Evolutionary conservation across 2,888 invertebrate genomes (phyloP), one percentile per base, ranked within the genome.

Genomic region (Myopa testacea): DNA sequence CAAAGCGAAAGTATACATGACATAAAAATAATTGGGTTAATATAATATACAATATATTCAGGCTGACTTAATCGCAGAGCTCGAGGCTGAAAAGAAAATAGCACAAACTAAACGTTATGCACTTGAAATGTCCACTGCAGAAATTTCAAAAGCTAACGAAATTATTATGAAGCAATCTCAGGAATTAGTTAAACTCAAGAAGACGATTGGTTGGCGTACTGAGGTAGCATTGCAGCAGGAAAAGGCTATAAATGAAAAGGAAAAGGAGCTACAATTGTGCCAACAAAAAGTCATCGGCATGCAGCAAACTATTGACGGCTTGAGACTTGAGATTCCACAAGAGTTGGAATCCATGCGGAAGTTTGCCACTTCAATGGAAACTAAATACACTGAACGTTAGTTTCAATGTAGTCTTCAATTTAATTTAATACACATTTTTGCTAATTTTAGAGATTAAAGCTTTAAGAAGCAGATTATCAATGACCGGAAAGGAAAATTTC

Each of bases 21-120:
- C 10, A 62, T 63, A 62, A 34, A 63, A 50, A 45, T 3, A 19
- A 52, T 10, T 50, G 40, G 12, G n/a, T 26, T 7, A 50, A 69
- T 10, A 2, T 52, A 16, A 5, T 3, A n/a, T 63, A 10, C 7
- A n/a, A 4, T 19, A 34, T 72, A 19, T 79, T 4, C 45, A 88
- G 88, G 87, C 86, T 16, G 88, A 88, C 69, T 79, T 89, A 40
- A 74, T 85, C 34, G 89, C 89, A 1, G 89, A 89, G 77, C 78
- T 89, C 8, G 89, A 89, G 69, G 89, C 89, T 0, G 89, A 89
- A 69, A 87, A 86, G 77, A 89, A 89, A 81, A 87, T 89, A 3
- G 85, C 88, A 12, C 86, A 88, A 69, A 87, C 87, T 0, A 89
- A 89, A 72, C 84, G 88, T 0, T 86, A 87, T 78, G 89, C 89